Percentiles rank a stretch among this genome's conserved stretches.
These are phyloP conservation scores for Dufourea novaeangliae DNA, from an alignment of 1,140 invertebrate species.

Conservation along the genomic window DNA sequence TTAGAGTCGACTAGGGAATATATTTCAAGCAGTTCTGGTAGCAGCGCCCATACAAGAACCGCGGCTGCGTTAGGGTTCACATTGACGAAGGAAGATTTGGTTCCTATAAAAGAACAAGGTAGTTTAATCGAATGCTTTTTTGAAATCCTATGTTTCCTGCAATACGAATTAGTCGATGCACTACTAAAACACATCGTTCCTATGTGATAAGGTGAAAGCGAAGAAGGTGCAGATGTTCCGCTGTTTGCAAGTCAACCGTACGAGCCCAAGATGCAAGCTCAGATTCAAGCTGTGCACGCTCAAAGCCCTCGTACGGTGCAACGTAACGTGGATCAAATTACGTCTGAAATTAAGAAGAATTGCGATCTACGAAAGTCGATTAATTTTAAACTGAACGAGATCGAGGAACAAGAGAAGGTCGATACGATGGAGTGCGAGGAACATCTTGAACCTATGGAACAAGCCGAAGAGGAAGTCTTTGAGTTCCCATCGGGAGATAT, in stretches of 20 bases:
- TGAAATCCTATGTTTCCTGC: neutral
- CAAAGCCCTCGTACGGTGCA: conserved; percentile 80
- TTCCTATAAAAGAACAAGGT: conserved; percentile 70
- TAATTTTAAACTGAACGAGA: conserved; percentile 67
- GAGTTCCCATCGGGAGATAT: conserved; percentile 74
- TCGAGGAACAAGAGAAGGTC: conserved; percentile 57
- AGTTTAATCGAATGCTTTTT: neutral
- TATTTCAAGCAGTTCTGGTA: conserved; percentile 74
- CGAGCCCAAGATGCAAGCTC: conserved; percentile 76
- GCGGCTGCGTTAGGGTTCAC: conserved; percentile 71
- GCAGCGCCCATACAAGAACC: conserved; percentile 66
- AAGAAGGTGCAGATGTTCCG: conserved; percentile 49
- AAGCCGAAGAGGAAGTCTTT: conserved; percentile 72
- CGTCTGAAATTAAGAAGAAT: conserved; percentile 78
- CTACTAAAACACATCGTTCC: conserved; percentile 2
- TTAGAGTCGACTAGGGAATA: conserved; percentile 77
- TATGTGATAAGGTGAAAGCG: conserved; percentile 37
- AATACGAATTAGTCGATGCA: neutral
- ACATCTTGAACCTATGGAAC: conserved; percentile 77
- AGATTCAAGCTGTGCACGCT: conserved; percentile 79
- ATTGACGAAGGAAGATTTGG: conserved; percentile 71
- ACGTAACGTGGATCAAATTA: conserved; percentile 79
- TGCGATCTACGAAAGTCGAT: conserved; percentile 78
- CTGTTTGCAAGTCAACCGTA: conserved; percentile 64
- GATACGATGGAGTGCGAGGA: conserved; percentile 76